These are phyloP conservation scores for Itoplectis maculator DNA, from an alignment of 2,888 invertebrate species.

Conservation along the genomic window DNA sequence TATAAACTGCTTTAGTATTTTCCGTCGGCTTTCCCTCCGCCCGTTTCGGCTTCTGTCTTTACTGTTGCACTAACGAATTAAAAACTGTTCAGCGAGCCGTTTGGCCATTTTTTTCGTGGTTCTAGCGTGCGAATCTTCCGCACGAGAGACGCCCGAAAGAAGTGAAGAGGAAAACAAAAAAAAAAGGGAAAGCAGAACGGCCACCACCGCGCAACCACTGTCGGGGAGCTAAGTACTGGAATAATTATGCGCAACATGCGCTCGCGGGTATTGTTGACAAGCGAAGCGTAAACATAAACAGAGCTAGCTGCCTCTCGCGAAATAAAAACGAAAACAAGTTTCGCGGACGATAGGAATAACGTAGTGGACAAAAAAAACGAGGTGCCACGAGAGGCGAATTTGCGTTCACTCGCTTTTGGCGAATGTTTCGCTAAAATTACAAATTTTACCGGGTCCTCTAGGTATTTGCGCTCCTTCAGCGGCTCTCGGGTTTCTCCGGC, in stretches of 20 bases:
- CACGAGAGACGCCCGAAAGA: constrained; percentile 41
- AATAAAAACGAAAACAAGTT: constrained; percentile 34
- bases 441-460: constrained; percentile 39
- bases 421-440: constrained; percentile 52
- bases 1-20: constrained; percentile 51
- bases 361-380: constrained; percentile 36
- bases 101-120: constrained; percentile 43
- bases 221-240: constrained; percentile 61
- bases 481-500: background rate
- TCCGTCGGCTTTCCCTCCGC: constrained; percentile 18
- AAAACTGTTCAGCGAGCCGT: constrained; percentile 66
- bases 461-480: background rate
- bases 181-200: constrained; percentile 23
- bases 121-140: constrained; percentile 61
- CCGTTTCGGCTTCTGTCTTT: constrained; percentile 2
- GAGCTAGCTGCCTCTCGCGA: constrained; percentile 23
- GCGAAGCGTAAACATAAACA: constrained; percentile 59
- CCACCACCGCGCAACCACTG: constrained; percentile 18
- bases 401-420: constrained; percentile 46
- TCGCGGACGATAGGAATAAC: constrained; percentile 52
- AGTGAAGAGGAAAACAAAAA: constrained; percentile 18
- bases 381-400: constrained; percentile 29
- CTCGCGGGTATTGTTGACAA: constrained; percentile 60
- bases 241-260: constrained; percentile 61
- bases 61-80: constrained; percentile 60